These are phyloP conservation scores for Zophobas morio DNA, from an alignment of 1,140 invertebrate genomes.

Conservation along the genomic window DNA sequence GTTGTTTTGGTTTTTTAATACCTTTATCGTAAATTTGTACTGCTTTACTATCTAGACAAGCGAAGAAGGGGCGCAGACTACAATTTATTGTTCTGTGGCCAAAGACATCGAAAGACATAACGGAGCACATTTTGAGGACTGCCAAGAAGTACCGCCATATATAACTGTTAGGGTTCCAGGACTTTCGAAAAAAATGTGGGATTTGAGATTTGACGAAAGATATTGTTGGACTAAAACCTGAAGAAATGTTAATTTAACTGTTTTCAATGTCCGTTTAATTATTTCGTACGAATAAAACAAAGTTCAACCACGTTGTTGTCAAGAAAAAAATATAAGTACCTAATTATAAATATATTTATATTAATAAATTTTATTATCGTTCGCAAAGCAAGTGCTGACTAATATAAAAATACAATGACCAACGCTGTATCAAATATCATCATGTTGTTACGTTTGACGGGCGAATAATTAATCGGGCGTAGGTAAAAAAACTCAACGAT, in stretches of 20 bases:
- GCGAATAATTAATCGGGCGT: too few relatives aligned
- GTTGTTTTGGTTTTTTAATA: constrained; percentile 5
- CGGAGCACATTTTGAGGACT: constrained; percentile 57
- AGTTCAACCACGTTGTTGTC: too few relatives aligned
- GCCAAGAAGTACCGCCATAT: constrained; percentile 47
- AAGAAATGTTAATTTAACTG: background rate
- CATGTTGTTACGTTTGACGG: too few relatives aligned
- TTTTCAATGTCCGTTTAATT: background rate
- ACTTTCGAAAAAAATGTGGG: constrained; percentile 54
- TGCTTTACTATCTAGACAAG: constrained; percentile 51
- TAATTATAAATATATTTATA: too few relatives aligned
- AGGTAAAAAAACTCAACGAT: too few relatives aligned
- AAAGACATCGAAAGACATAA: constrained; percentile 51
- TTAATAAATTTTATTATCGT: too few relatives aligned
- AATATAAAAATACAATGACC: too few relatives aligned
- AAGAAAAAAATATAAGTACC: too few relatives aligned
- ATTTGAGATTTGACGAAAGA: constrained; percentile 56
- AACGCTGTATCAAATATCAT: too few relatives aligned
- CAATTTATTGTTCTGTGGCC: constrained; percentile 55
- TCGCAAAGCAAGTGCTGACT: too few relatives aligned
- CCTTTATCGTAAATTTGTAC: constrained; percentile 9
- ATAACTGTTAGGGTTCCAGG: constrained; percentile 30
- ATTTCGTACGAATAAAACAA: too few relatives aligned
- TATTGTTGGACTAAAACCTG: constrained; percentile 21
- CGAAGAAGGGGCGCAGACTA: constrained; percentile 61